Evolutionary conservation across 2,888 invertebrate species (phyloP).

Genomic region (Tetragnatha montana): DNA sequence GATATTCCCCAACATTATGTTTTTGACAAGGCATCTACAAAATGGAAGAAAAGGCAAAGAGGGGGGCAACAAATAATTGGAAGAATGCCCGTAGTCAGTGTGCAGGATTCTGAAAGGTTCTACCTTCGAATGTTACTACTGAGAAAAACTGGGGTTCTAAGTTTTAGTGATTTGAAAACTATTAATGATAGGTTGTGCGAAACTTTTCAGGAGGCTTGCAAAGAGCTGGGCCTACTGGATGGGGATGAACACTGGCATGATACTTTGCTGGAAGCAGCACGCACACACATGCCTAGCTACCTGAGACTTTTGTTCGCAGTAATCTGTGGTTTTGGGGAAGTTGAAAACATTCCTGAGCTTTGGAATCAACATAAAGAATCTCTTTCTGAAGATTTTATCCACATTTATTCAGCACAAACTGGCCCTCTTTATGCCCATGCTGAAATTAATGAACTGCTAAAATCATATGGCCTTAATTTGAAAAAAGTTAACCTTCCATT

Average conservation of each 20-base stretch:
- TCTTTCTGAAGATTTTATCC: slow-evolving; percentile 51
- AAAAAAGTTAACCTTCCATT: too few species aligned
- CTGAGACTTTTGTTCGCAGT: slow-evolving; percentile 72
- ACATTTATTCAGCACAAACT: background rate
- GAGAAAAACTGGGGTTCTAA: too few species aligned
- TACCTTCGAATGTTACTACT: too few species aligned
- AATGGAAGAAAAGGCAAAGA: too few species aligned
- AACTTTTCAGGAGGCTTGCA: slow-evolving; percentile 72
- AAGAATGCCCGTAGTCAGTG: too few species aligned
- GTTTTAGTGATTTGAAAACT: too few species aligned
- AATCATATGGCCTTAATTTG: too few species aligned
- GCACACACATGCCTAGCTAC: slow-evolving; percentile 53
- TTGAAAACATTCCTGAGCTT: slow-evolving; percentile 62
- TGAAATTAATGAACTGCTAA: slow-evolving; percentile 17
- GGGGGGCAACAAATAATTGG: too few species aligned
- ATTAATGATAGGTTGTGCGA: slow-evolving; percentile 57
- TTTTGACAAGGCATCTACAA: too few species aligned
- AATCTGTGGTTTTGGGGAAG: slow-evolving; percentile 52
- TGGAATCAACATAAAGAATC: slow-evolving; percentile 54
- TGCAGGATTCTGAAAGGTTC: too few species aligned
- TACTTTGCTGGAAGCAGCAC: slow-evolving; percentile 71
- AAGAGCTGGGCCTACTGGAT: slow-evolving; percentile 72
- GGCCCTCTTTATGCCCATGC: slow-evolving; percentile 16
- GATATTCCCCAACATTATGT: too few species aligned
- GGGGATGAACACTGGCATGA: slow-evolving; percentile 73